A percentile compares a stretch with the other conserved stretches of the same genome.
These are phyloP conservation scores for Drosophila planitibia DNA, from an alignment of 2,888 invertebrate genomes.

Conservation along the genomic window DNA sequence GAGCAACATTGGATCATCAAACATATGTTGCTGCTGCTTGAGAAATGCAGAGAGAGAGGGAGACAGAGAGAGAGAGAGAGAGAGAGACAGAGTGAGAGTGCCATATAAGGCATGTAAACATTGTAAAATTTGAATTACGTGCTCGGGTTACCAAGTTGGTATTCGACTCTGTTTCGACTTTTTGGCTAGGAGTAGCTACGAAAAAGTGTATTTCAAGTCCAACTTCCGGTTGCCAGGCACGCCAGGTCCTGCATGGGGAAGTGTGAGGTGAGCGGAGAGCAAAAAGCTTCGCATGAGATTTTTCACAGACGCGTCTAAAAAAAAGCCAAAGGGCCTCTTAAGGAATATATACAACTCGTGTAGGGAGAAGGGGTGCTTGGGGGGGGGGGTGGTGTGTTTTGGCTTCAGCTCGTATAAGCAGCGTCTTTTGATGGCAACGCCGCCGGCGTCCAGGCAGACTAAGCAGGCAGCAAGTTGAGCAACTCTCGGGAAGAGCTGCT, in stretches of 20 bases:
- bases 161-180: constrained; percentile 15
- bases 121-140: constrained; percentile 80
- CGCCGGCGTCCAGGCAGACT: constrained; percentile 34
- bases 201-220: constrained; percentile 53
- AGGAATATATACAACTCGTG: constrained; percentile 35
- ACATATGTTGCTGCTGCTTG: constrained; percentile 47
- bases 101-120: constrained; percentile 73
- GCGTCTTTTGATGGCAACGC: constrained; percentile 54
- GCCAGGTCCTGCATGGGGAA: neutral
- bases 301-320: constrained; percentile 32
- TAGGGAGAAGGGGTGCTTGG: no score
- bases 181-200: constrained; percentile 36
- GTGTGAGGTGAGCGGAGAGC: neutral
- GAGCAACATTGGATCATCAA: constrained; percentile 42
- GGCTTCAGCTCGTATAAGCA: constrained; percentile 24
- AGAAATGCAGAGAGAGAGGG: neutral
- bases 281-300: constrained; percentile 53
- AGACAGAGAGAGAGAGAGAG: neutral
- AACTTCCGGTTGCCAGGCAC: constrained; percentile 54
- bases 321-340: constrained; percentile 48
- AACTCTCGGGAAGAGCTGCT: constrained; percentile 23
- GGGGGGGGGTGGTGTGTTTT: neutral
- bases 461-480: constrained; percentile 34
- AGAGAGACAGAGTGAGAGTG: constrained; percentile 3
- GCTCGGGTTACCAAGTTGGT: constrained; percentile 59